Conservation (phyloP, 2,888 invertebrate genomes). For the Drosophila fungiperda region DNA sequence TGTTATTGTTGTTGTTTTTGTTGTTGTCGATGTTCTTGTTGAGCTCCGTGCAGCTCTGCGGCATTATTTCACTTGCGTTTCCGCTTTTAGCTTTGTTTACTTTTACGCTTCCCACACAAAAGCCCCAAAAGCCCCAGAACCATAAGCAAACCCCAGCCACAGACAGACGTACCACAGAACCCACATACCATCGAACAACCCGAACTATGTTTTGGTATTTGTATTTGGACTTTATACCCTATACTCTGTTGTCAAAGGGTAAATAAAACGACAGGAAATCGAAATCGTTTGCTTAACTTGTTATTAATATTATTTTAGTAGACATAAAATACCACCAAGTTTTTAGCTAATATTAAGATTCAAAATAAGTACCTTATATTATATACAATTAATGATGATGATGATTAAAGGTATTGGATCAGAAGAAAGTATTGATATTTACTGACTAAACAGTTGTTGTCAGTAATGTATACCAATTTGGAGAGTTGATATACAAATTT, state of each 20-base stretch:
- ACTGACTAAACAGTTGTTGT: neutral
- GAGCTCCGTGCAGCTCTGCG: conserved; percentile 58
- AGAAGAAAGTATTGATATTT: neutral
- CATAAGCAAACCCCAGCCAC: conserved; percentile 55
- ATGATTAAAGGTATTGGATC: neutral
- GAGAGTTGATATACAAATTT: neutral
- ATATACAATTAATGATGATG: neutral
- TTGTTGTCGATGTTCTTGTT: conserved; percentile 44
- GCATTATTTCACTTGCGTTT: conserved; percentile 77
- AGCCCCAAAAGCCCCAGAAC: conserved; percentile 75
- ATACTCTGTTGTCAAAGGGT: neutral
- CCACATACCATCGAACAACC: conserved; percentile 56
- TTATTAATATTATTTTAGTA: neutral
- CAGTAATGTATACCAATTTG: neutral
- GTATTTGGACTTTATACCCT: conserved; percentile 65
- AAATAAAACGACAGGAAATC: neutral
- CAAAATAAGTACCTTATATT: neutral
- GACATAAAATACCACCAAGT: neutral
- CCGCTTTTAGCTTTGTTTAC: conserved; percentile 80
- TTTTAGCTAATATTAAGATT: too few species aligned
- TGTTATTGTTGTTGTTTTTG: conserved; percentile 40
- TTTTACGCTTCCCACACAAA: conserved; percentile 78
- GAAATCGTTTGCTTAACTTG: neutral
- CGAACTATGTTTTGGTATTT: conserved; percentile 79
- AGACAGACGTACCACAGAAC: conserved; percentile 31